Evolutionary conservation across 1,140 invertebrate species (phyloP), one percentile per base, ranked within the genome.

Genomic region (Drosophila littoralis): DNA sequence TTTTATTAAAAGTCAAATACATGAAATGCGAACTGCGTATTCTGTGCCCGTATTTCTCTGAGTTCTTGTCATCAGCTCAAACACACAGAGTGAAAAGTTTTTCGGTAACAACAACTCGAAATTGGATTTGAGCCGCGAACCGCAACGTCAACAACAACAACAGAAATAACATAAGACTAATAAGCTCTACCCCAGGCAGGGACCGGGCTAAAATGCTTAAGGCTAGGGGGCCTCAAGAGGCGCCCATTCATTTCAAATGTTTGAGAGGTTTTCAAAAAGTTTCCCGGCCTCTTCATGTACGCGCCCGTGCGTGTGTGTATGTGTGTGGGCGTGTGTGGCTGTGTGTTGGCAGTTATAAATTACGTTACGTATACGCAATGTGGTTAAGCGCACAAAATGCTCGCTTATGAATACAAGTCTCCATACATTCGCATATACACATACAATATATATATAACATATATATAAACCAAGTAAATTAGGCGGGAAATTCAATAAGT

Each of bases 281-380:
- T 75, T 69, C 55, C 48, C 36, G 38, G 22, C 36, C 22, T 42
- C 15, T 7, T n/a, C n/a, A 22, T 46, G 9, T 33, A 13, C 9
- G 17, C n/a, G 40, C 42, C 33, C 38, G 48, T 6, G 48, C 7
- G 48, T 50, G 48, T 38, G 7, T 28, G 33, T 40, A 6, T 28
- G 35, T 40, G 28, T 52, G 38, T 35, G 65, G 1, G 10, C 33
- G 8, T 35, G 22, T 38, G 9, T 17, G 45, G 28, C 12, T 50
- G 12, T 60, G 46, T 54, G 46, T 10, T 74, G 71, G 71, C 71
- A 74, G 67, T 68, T 86, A 76, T 86, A 86, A 86, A 88, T 86
- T 82, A 82, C 65, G 72, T 88, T 86, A 74, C 83, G 83, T 88
- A 86, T 88, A 86, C 83, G 79, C 76, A 88, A 68, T 72, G 79